These are phyloP conservation scores for Drosophila buzzatii DNA, from an alignment of 2,888 invertebrate genomes.

Conservation along the genomic window DNA sequence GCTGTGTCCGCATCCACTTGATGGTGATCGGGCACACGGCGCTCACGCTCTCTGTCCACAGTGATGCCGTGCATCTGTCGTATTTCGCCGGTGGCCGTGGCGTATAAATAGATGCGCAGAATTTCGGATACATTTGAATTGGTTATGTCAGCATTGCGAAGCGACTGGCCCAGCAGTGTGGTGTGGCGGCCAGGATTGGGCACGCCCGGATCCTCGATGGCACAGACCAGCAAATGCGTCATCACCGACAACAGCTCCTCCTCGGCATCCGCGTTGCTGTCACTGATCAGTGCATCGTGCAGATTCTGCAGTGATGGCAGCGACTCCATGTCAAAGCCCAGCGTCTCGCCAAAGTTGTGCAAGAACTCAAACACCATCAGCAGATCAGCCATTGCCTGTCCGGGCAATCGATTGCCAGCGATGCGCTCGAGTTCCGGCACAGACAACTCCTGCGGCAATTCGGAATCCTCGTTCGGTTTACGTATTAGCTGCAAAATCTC, in stretches of 20 bases:
- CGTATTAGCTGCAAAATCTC: slow-evolving; percentile 89
- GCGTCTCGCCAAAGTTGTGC: slow-evolving; percentile 97
- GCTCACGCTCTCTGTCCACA: slow-evolving; percentile 92
- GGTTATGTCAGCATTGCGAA: slow-evolving; percentile 95
- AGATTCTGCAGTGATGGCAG: slow-evolving; percentile 94
- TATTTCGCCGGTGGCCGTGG: slow-evolving; percentile 94
- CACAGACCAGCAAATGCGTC: slow-evolving; percentile 95
- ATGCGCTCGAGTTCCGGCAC: slow-evolving; percentile 91
- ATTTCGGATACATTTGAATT: slow-evolving; percentile 96
- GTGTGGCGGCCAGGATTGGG: slow-evolving; percentile 95
- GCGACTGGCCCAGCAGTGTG: slow-evolving; percentile 95
- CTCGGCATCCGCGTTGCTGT: slow-evolving; percentile 91
- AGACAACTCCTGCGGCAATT: slow-evolving; percentile 90
- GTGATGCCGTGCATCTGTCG: slow-evolving; percentile 92
- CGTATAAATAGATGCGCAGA: slow-evolving; percentile 95
- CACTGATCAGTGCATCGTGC: slow-evolving; percentile 92
- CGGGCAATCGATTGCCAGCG: slow-evolving; percentile 92
- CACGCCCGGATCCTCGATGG: slow-evolving; percentile 97
- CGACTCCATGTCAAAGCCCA: slow-evolving; percentile 96
- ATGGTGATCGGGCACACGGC: slow-evolving; percentile 93
- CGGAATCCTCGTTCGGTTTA: slow-evolving; percentile 96
- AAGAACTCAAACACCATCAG: slow-evolving; percentile 98
- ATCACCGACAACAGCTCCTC: slow-evolving; percentile 95
- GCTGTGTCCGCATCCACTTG: slow-evolving; percentile 90
- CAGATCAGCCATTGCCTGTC: slow-evolving; percentile 95